Conservation (phyloP, 30 jellyfish, hydroid and myxozoan species). For the Pelagia noctiluca region DNA sequence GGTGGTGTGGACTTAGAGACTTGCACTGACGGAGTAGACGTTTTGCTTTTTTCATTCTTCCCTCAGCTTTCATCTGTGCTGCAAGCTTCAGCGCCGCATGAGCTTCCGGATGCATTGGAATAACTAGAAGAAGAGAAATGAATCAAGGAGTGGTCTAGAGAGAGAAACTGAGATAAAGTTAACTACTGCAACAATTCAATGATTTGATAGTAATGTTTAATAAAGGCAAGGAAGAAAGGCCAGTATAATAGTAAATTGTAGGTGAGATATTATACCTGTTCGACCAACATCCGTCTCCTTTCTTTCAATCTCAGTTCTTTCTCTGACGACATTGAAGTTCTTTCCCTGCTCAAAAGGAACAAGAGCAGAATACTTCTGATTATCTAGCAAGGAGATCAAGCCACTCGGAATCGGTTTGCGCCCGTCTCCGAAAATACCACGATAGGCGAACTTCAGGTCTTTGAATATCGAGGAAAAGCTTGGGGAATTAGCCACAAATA, state of each 20-base stretch:
- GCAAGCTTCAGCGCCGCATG: conserved; percentile 72
- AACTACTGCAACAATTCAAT: too few relatives aligned
- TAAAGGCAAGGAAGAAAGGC: too few relatives aligned
- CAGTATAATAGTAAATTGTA: background rate
- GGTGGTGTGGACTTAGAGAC: conserved; percentile 89
- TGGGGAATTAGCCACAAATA: conserved; percentile 60
- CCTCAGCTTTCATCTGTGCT: conserved; percentile 80
- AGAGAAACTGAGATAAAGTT: too few relatives aligned
- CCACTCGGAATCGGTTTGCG: conserved; percentile 1
- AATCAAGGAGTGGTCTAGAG: background rate
- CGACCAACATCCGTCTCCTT: conserved; percentile 50
- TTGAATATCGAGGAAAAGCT: conserved; percentile 21
- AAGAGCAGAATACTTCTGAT: conserved; percentile 25
- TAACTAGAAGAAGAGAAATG: conserved; percentile 17
- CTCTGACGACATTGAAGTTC: conserved; percentile 43
- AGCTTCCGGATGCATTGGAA: conserved; percentile 78
- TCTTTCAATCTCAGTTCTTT: conserved; percentile 23
- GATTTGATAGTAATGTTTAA: too few relatives aligned
- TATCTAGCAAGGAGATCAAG: conserved; percentile 29
- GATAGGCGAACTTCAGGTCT: conserved; percentile 10
- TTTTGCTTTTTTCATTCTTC: conserved; percentile 84
- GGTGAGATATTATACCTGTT: conserved; percentile 7
- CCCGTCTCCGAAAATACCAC: conserved; percentile 26
- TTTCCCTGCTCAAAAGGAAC: conserved; percentile 31
- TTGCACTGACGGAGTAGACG: conserved; percentile 87